Base-by-base conservation (phyloP, 2,888 invertebrate genomes). In the Drosophila niveifrons region DNA sequence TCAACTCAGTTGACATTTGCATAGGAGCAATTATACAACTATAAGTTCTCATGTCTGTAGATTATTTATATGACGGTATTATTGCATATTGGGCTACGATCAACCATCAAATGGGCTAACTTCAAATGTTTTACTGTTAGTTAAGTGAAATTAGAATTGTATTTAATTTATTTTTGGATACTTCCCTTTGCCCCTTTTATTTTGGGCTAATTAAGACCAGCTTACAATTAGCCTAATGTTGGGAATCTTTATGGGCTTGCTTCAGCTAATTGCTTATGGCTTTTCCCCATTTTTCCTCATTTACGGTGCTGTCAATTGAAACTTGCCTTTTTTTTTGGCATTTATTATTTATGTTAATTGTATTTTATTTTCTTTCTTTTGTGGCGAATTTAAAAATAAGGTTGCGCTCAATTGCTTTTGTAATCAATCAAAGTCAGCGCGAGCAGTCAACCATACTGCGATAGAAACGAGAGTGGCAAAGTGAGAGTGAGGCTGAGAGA, bases 391-490 rank as follows among this genome's bases (percentile, higher is more conserved):
- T 69, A 51, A 52, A 55, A 74, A 52, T 63, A 72, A 71, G 65
- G 59, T 71, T 70, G 71, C 68, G 83, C 88, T 86, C 83, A 88
- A 83, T 83, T 82, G 83, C 80, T 86, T 83, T 75, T 64, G 87
- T 70, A 88, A 83, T 83, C 83, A 83, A 83, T 83, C 83, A 83
- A 83, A 83, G 83, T 83, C 82, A 75, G 31, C n/a, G 43, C 17
- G 65, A 44, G 51, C 55, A 51, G 15, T 68, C 50, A 56, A 34
- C n/a, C 44, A 53, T 39, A 15, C 15, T 29, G 2, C n/a, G 3
- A 29, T 31, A 48, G 23, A 18, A 11, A 9, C 29, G 36, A 44
- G 23, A 7, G 6, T n/a, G 4, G 50, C 29, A 36, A 9, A 15
- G 41, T 8, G 15, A 7, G 13, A 4, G 9, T 0, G 29, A 4